phyloP scores from a whole-genome alignment of 2,113 vertebrate genomes.

The Eptesicus fuscus region DNA sequence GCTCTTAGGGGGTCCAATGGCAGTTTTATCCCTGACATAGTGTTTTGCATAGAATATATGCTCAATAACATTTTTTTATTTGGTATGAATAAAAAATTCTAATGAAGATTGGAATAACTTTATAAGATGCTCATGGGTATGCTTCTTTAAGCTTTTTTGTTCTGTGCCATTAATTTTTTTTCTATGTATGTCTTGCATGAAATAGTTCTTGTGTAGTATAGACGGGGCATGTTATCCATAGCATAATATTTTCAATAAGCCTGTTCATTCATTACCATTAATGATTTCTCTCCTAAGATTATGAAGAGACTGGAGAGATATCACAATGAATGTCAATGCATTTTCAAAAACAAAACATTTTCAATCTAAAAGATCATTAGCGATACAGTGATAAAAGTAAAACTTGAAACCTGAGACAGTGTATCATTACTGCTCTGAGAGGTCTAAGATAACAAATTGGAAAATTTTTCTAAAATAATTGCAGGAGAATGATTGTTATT shows the following conservation, averaged over 20 bases:
- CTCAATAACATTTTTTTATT: conserved; percentile 28
- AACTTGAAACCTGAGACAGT: conserved; percentile 56
- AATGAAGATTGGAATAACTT: conserved; percentile 37
- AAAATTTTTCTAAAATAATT: conserved; percentile 74
- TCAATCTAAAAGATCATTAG: conserved; percentile 62
- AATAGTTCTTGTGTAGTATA: conserved; percentile 12
- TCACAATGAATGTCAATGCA: conserved; percentile 43
- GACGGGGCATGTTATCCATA: conserved; percentile 8
- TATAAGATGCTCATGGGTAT: neutral
- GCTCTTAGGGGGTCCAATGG: neutral
- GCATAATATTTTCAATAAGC: conserved; percentile 38
- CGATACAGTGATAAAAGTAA: conserved; percentile 44
- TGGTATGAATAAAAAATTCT: conserved; percentile 9
- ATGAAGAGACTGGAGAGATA: conserved; percentile 14
- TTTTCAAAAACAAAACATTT: conserved; percentile 57
- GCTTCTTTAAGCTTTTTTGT: conserved; percentile 57
- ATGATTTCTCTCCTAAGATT: conserved; percentile 38
- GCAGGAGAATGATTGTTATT: conserved; percentile 67
- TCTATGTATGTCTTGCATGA: conserved; percentile 46
- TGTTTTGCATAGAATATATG: neutral
- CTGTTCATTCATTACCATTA: conserved; percentile 53
- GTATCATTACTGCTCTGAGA: conserved; percentile 62
- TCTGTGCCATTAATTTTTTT: conserved; percentile 55
- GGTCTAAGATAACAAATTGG: conserved; percentile 68
- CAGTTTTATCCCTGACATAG: neutral